Evolutionary conservation across 2,888 invertebrate species (phyloP).

Genomic region (Lasioglossum pauxillum): DNA sequence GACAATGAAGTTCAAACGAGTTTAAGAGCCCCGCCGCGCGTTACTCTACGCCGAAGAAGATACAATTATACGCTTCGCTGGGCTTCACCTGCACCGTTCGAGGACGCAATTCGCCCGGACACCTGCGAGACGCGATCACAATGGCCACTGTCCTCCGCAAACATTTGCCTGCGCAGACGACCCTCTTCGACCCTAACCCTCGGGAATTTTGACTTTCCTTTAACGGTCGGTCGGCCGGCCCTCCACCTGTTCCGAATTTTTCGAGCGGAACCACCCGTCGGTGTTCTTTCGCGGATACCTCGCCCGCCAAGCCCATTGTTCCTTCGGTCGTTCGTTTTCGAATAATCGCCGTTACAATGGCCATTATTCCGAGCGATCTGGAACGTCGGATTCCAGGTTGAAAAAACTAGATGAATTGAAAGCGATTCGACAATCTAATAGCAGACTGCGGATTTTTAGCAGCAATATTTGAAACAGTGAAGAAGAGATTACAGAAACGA

Average conservation of each 20-base stretch:
- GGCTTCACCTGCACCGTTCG: conserved; percentile 70
- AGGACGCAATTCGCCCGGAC: conserved; percentile 38
- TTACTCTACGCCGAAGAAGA: conserved; percentile 68
- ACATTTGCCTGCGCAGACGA: conserved; percentile 19
- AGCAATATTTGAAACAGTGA: too few species aligned
- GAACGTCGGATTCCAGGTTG: not conserved
- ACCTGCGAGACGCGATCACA: conserved; percentile 41
- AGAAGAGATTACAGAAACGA: too few species aligned
- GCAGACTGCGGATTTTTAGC: conserved; percentile 15
- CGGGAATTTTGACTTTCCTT: not conserved
- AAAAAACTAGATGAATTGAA: not conserved
- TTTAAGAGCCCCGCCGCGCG: conserved; percentile 56
- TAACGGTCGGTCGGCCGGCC: not conserved
- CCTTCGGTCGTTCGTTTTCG: not conserved
- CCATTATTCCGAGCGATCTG: not conserved
- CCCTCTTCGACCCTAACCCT: not conserved
- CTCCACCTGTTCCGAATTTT: not conserved
- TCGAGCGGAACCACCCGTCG: not conserved
- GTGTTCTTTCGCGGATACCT: not conserved
- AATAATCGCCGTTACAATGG: not conserved
- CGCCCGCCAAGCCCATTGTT: not conserved
- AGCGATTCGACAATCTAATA: conserved; percentile 34
- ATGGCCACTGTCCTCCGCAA: conserved; percentile 20
- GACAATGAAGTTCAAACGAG: conserved; percentile 56
- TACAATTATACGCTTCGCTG: conserved; percentile 76